Evolutionary conservation across 1,140 invertebrate genomes (phyloP).

Genomic region (Lasioglossum albipes): DNA sequence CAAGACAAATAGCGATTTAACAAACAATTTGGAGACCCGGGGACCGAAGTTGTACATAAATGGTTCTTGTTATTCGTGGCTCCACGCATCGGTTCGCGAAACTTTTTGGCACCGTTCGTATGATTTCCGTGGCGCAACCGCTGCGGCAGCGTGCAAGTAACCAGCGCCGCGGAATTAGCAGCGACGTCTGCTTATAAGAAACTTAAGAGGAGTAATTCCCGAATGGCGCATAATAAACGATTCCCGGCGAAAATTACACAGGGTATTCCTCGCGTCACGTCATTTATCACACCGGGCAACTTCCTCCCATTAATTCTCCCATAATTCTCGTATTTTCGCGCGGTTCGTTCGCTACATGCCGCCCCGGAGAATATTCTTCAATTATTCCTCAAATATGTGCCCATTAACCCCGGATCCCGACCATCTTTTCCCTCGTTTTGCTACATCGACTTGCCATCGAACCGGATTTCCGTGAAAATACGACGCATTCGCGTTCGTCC

Average conservation of each 20-base stretch:
- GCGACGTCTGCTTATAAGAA: not conserved
- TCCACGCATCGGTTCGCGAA: not conserved
- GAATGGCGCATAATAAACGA: slow-evolving; percentile 21
- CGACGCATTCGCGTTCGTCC: too few species aligned
- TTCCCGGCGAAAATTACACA: slow-evolving; percentile 17
- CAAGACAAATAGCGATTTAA: not conserved
- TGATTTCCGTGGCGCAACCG: not conserved
- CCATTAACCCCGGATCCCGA: not conserved
- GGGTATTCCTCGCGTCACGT: not conserved
- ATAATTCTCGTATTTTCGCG: slow-evolving; percentile 23
- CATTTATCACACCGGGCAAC: slow-evolving; percentile 17
- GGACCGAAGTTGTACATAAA: not conserved
- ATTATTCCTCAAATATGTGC: not conserved
- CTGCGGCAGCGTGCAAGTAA: not conserved
- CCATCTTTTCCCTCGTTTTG: not conserved
- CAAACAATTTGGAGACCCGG: not conserved
- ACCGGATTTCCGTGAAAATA: too few species aligned
- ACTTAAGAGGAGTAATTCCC: not conserved
- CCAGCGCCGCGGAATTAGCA: not conserved
- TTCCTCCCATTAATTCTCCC: slow-evolving; percentile 12
- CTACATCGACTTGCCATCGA: not conserved
- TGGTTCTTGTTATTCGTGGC: not conserved
- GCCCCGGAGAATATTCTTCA: not conserved
- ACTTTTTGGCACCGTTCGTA: not conserved
- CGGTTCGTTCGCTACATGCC: not conserved